Base-by-base conservation (phyloP, 2,888 invertebrate species). In the Nebria brevicollis region DNA sequence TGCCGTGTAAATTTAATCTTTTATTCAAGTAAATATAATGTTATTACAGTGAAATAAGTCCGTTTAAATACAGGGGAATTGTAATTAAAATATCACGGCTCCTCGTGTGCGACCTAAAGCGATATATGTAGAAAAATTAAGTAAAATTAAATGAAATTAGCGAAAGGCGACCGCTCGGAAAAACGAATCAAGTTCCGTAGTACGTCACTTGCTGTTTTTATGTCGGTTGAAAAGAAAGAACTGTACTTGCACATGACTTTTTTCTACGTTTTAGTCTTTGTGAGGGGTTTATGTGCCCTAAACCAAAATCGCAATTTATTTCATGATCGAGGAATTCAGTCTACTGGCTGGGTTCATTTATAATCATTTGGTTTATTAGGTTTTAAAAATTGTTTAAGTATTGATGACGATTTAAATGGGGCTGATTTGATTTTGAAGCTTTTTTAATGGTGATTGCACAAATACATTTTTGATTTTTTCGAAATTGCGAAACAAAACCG, bases 21-120 rank as follows among this genome's bases (percentile, higher is more conserved):
- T 80, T 80, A 80, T 80, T 80, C 80, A 80, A 80, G 80, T 80
- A 80, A 80, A 80, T 80, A 80, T 75, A 80, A 80, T 80, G 80
- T 80, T 80, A 80, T 80, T 80, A 80, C 80, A 70, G 75, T 75
- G 80, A 80, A 80, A 80, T 80, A 80, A 80, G 75, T 80, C 72
- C 75, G 75, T 80, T 75, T 80, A 80, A 80, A 80, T 80, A 70
- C 75, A 70, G 42, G 54, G 75, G 75, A 80, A 80, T 80, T 75
- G 80, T 80, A 80, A 80, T 80, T 80, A 80, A 80, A 80, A 80
- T 80, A 80, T 80, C 75, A 80, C 80, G 70, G 80, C 75, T 73
- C 26, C 78, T 79, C 79, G 72, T 79, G 68, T 41, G 73, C 75
- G 43, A 78, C 70, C 74, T 70, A 80, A 75, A 75, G 80, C 80